Conservation (phyloP, 2,888 invertebrate genomes). For the Phyllotreta cruciferae region DNA sequence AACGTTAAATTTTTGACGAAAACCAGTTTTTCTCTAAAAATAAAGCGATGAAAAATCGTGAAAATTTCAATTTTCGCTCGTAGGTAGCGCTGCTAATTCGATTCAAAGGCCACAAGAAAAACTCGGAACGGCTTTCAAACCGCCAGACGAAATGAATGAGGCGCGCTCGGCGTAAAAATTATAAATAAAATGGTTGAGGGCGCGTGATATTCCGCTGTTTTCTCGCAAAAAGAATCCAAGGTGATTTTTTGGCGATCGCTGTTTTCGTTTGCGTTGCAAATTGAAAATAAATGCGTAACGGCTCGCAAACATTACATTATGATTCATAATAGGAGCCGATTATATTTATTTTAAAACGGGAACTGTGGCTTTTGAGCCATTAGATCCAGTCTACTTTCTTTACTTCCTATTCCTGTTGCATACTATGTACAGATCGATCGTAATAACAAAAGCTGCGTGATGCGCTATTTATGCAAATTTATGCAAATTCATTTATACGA, state of each 20-base stretch:
- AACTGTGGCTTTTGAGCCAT: too few species aligned
- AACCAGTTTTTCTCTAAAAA: not conserved
- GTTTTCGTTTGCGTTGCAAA: constrained; percentile 8
- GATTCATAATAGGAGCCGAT: too few species aligned
- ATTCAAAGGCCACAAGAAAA: not conserved
- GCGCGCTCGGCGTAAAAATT: constrained; percentile 9
- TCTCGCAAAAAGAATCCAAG: constrained; percentile 18
- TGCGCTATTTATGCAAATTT: too few species aligned
- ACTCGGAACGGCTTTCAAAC: constrained; percentile 4
- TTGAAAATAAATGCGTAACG: constrained; percentile 14
- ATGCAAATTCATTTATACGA: too few species aligned
- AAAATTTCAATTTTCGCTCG: not conserved
- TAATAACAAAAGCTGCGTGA: too few species aligned
- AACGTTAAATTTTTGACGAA: not conserved
- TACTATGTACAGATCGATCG: too few species aligned
- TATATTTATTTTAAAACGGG: too few species aligned
- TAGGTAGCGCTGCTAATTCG: constrained; percentile 13
- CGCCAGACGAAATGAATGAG: constrained; percentile 3
- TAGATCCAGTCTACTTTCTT: too few species aligned
- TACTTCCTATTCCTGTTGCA: too few species aligned
- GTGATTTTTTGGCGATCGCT: constrained; percentile 18
- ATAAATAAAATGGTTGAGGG: constrained; percentile 13
- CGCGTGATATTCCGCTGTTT: constrained; percentile 8
- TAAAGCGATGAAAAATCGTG: not conserved
- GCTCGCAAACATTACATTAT: too few species aligned